Base-by-base conservation (phyloP, 2,888 invertebrate species). In the Diaprepes abbreviatus region DNA sequence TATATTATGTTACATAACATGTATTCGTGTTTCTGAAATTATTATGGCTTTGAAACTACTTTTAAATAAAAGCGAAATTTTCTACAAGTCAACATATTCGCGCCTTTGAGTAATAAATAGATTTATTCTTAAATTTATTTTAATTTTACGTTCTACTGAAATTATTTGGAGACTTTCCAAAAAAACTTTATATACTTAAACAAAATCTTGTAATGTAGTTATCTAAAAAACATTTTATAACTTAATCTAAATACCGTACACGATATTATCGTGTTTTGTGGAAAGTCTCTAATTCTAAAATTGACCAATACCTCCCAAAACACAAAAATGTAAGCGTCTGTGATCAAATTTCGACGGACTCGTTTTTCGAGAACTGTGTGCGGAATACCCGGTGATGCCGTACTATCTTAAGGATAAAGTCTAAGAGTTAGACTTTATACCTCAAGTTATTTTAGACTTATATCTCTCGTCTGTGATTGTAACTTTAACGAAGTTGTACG, bases 391-490 rank as follows among this genome's bases (percentile, higher is more conserved):
- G 54, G 59, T 58, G 65, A 70, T 59, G 16, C 66, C 52, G 57
- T 57, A 57, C 57, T 57, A 38, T 54, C 54, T 35, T 54, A 17
- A 54, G 35, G 45, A 14, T 54, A 54, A 43, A 35, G 59, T 66
- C 66, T 59, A 50, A 50, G 28, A 55, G 24, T 54, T 58, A 59
- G 59, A 64, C 63, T 64, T 64, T 40, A 40, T 31, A 50, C 24
- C 35, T 52, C 35, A 16, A 50, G 14, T 66, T 65, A 58, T 58
- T 59, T 60, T 68, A 63, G 48, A 68, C 57, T 63, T 54, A 68
- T 75, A 69, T 69, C 74, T 74, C 72, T 77, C 74, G 78, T 80
- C 81, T 81, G 81, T 81, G 81, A 81, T 81, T 79, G 73, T 81
- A 79, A 78, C 79, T 79, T 79, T 80, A 79, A 77, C 74, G 71